Base-by-base conservation (phyloP, 2,888 invertebrate genomes). In the Cosmopolites sordidus region DNA sequence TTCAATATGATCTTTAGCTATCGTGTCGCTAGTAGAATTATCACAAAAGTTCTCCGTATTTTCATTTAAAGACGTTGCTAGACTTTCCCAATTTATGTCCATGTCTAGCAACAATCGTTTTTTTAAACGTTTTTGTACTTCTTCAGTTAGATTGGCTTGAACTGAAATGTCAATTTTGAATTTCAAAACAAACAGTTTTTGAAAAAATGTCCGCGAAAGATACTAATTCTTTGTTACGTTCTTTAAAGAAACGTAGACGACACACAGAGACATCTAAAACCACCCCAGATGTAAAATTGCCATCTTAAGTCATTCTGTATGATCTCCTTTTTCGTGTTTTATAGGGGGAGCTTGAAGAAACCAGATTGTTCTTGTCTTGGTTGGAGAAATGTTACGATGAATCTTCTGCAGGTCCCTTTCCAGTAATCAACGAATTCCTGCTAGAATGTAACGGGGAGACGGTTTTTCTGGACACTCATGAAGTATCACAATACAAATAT, bases 341-440 rank as follows among this genome's bases (percentile, higher is more conserved):
- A 11, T n/a, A 47, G 47, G 22, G 16, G 9, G 47, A 47, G 27
- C 22, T 15, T n/a, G 47, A 47, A 27, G 47, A 47, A 1, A 18
- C 11, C 12, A 47, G 38, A 40, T 37, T 27, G 33, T 47, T 47
- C 16, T 27, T 15, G 1, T 27, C 38, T 11, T 11, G 33, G 8
- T 16, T 47, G 1, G 11, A 11, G 15, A 47, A 47, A 47, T 39
- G 5, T 47, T 40, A 27, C 16, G 47, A 47, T 9, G 47, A 39
- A 4, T 33, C 11, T 33, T 33, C 33, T 5, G 33, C 12, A 4
- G 33, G n/a, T 12, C 5, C 11, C 4, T 33, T 33, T 4, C 33
- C 33, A 33, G 12, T 33, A n/a, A n/a, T 33, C 11, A n/a, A 33
- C 3, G 33, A 33, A 33, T 33, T 12, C 11, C 4, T 33, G 11